Evolutionary conservation across 2,797 vertebrate species (phyloP), one percentile per base, ranked within the genome.

Genomic region (Streptopelia turtur): DNA sequence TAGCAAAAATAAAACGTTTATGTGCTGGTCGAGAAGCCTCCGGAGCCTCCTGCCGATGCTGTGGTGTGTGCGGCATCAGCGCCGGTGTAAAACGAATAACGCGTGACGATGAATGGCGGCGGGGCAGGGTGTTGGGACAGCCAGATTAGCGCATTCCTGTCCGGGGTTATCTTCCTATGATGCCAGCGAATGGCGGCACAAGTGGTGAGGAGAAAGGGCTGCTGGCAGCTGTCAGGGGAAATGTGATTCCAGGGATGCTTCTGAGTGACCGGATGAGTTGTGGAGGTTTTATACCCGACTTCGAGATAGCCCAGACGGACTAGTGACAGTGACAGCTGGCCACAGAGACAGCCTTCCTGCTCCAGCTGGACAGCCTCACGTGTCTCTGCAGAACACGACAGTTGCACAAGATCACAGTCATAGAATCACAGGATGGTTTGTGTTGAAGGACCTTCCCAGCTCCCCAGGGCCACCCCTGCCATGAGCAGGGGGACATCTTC

Each of bases 41-140:
- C 18, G 1, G 15, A 3, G 6, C 0, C 16, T 16, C 59, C 49
- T 4, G 33, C 2, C 1, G 1, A 3, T 27, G 72, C 52, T 65
- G 41, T 4, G 18, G 10, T 12, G 3, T 2, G 20, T 1, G 24
- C 15, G 5, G 8, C 37, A 39, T 1, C 60, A 37, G 64, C 59
- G 10, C 5, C 10, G 43, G 30, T 1, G 5, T 3, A 7, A 39
- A 12, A 0, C 2, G 16, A 4, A 25, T 1, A 2, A 4, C 59
- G 3, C 24, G 3, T 18, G 22, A 17, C 69, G 0, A 7, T 0
- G 65, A 28, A 9, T 21, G 7, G 13, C 56, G 0, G 4, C 4
- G 23, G 59, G 11, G 13, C 56, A 33, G 61, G 50, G 31, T 3
- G 3, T 56, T 15, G 13, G 0, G 8, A 22, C 53, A 25, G 53